Evolutionary conservation across 2,888 invertebrate genomes (phyloP).

Genomic region (Saturnia japonica): DNA sequence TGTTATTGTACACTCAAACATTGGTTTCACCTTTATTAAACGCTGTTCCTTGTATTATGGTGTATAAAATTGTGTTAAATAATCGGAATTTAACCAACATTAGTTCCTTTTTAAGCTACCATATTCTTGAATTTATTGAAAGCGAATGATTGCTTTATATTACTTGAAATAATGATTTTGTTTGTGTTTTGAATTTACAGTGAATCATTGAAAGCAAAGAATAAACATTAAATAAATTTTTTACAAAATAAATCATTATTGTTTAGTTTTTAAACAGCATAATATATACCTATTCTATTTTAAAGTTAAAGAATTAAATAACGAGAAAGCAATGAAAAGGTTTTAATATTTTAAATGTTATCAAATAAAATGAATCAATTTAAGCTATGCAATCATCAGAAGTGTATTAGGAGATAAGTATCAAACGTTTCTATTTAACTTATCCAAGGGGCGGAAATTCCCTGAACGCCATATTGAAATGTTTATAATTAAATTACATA

Average conservation of each 20-base stretch:
- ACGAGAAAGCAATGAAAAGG: neutral
- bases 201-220: neutral
- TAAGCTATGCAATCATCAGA: constrained; percentile 76
- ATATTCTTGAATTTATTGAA: neutral
- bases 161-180: neutral
- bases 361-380: constrained; percentile 50
- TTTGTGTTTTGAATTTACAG: neutral
- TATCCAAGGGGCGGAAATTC: constrained; percentile 77
- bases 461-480: constrained; percentile 81
- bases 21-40: too few species aligned
- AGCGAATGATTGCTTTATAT: neutral
- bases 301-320: neutral
- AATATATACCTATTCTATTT: neutral
- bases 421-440: constrained; percentile 82
- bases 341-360: constrained; percentile 25
- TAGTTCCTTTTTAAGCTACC: neutral
- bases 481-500: constrained; percentile 83
- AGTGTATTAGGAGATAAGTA: constrained; percentile 81
- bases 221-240: neutral
- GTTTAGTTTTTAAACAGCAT: neutral
- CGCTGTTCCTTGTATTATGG: neutral
- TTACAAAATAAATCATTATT: neutral
- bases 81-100: neutral
- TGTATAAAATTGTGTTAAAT: neutral
- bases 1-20: too few species aligned